Conservation (phyloP, 2,113 vertebrate species). For the Microtus ochrogaster region DNA sequence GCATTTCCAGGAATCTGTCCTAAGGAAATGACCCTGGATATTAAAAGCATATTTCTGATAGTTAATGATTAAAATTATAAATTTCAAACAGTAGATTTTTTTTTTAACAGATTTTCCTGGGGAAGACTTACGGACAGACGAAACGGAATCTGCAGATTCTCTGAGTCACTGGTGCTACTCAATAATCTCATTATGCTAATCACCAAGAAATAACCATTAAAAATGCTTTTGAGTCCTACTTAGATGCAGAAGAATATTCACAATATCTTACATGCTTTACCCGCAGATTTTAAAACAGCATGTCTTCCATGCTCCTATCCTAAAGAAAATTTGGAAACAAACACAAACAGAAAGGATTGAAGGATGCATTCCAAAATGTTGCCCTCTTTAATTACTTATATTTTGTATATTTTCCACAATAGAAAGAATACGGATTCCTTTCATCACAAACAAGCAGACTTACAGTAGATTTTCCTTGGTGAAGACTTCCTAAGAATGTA, state of each 20-base stretch:
- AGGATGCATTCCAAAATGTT: not conserved
- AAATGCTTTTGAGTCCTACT: conserved; percentile 16
- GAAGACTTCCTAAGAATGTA: not conserved
- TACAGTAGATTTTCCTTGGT: not conserved
- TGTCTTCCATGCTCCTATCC: not conserved
- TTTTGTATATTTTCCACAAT: conserved; percentile 15
- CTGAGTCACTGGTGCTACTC: not conserved
- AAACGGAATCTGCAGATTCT: not conserved
- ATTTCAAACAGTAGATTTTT: not conserved
- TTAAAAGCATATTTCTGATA: conserved; percentile 30
- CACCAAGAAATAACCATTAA: conserved; percentile 27
- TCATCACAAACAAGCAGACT: not conserved
- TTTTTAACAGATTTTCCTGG: not conserved
- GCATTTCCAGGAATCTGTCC: conserved; percentile 25
- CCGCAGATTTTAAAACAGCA: conserved; percentile 7
- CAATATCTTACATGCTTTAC: not conserved
- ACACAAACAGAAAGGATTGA: not conserved
- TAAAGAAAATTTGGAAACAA: conserved; percentile 10
- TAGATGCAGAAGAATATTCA: not conserved
- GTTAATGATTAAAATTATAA: conserved; percentile 40
- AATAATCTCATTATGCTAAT: conserved; percentile 7
- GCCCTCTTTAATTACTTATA: not conserved
- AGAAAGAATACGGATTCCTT: not conserved
- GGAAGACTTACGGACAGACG: not conserved
- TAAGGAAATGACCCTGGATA: not conserved